These are phyloP conservation scores for Camponotus vicinus DNA, from an alignment of 1,140 invertebrate species.

Conservation along the genomic window DNA sequence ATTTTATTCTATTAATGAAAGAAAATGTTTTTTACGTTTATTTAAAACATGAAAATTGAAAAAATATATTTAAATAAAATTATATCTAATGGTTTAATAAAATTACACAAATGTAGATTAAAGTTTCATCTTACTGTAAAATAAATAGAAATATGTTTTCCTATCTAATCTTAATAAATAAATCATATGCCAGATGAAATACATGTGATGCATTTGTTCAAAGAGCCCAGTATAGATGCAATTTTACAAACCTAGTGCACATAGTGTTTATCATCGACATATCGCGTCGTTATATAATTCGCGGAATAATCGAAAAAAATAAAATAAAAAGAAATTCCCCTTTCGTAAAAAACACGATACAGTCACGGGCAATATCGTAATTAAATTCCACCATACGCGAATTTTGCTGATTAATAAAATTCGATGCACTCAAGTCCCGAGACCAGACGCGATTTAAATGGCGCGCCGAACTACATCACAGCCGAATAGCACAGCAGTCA, in stretches of 20 bases:
- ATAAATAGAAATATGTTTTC: not conserved
- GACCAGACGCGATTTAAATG: slow-evolving; percentile 66
- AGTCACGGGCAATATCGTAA: not conserved
- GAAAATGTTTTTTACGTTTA: not conserved
- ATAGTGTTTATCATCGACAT: slow-evolving; percentile 39
- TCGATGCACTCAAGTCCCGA: not conserved
- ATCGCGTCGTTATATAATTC: slow-evolving; percentile 69
- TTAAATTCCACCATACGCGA: not conserved
- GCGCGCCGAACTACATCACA: slow-evolving; percentile 67
- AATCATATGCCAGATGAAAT: not conserved
- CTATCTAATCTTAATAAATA: not conserved
- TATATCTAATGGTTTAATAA: not conserved
- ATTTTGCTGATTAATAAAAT: not conserved
- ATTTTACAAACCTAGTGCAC: slow-evolving; percentile 66
- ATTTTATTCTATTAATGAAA: not conserved
- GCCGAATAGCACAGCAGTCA: slow-evolving; percentile 38
- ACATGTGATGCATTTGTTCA: not conserved
- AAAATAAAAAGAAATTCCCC: not conserved
- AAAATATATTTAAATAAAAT: not conserved
- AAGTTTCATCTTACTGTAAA: not conserved
- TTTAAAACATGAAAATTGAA: not conserved
- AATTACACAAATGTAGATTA: too few species aligned
- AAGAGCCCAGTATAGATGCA: not conserved
- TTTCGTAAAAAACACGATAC: not conserved
- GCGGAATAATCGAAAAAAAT: not conserved